Base-by-base conservation (phyloP, 2,888 invertebrate genomes). In the Erebia palarica region DNA sequence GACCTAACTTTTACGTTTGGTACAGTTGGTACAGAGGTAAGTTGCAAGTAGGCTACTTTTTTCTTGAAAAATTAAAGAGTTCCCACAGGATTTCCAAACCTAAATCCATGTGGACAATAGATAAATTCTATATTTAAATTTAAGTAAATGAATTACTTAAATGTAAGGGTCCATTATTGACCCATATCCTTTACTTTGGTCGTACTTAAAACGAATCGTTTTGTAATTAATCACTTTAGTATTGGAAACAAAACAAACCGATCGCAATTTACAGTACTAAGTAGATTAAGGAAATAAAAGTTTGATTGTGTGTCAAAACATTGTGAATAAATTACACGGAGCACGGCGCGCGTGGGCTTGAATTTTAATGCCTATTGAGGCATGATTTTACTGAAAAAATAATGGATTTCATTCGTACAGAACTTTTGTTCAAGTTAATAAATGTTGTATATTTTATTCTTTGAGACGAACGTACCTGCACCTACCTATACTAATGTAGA, bases 281-380 rank as follows among this genome's bases (percentile, higher is more conserved):
- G 13, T 16, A 42, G 51, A 59, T 59, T 49, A 59, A 59, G 67
- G 58, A 66, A 82, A 81, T 79, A 84, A 85, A 86, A 86, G 80
- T 85, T 85, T 78, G 82, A 77, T 78, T 79, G 79, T 78, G 81
- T 80, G 82, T 86, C 85, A 85, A 84, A 87, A 85, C 80, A 84
- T 81, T 80, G 82, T 87, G 83, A 86, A 87, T 86, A 86, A 86
- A 82, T 82, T 82, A 86, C 74, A 71, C 77, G 73, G 76, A 74
- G 75, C 70, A 68, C 77, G 71, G 78, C 74, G 77, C 75, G 75
- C 63, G 73, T 73, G 51, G 78, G 60, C 65, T 61, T 68, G 65
- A 77, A 77, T 75, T 78, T 69, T 78, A 80, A 77, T 77, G 73
- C 5, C 13, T 57, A 57, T 36, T 65, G 42, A 36, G 11, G 70